These are phyloP conservation scores for Tetraneura akinire DNA, from an alignment of 1,140 invertebrate species.

Conservation along the genomic window DNA sequence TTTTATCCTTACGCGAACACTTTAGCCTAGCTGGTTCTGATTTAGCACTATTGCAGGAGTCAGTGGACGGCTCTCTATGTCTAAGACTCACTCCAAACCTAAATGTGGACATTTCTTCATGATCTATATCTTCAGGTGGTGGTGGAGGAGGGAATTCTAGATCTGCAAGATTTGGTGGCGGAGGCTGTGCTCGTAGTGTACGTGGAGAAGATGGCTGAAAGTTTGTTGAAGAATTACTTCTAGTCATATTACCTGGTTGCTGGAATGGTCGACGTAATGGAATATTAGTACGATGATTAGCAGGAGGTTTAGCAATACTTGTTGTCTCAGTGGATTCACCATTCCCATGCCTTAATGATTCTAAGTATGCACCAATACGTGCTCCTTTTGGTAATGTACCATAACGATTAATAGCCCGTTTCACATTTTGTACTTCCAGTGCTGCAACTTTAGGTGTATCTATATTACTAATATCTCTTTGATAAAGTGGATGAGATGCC, in stretches of 20 bases:
- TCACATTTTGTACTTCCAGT: slow-evolving; percentile 94
- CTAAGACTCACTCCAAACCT: slow-evolving; percentile 72
- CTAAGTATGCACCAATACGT: slow-evolving; percentile 91
- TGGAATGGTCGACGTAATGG: slow-evolving; percentile 58
- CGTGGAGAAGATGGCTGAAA: slow-evolving; percentile 62
- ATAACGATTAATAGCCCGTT: slow-evolving; percentile 93
- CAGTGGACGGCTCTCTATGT: slow-evolving; percentile 67
- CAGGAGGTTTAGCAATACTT: slow-evolving; percentile 57
- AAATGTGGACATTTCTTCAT: slow-evolving; percentile 68
- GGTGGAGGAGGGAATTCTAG: slow-evolving; percentile 84
- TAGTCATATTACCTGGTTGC: slow-evolving; percentile 74
- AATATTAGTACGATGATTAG: slow-evolving; percentile 57
- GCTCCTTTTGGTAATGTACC: slow-evolving; percentile 94
- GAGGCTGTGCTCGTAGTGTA: slow-evolving; percentile 61
- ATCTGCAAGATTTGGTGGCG: slow-evolving; percentile 72
- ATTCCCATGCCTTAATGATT: slow-evolving; percentile 82
- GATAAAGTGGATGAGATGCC: slow-evolving; percentile 41
- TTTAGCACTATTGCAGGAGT: slow-evolving; percentile 63
- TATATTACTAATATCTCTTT: slow-evolving; percentile 60
- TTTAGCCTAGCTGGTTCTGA: slow-evolving; percentile 55
- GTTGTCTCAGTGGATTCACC: slow-evolving; percentile 52
- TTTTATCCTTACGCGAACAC: slow-evolving; percentile 21
- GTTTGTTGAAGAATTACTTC: slow-evolving; percentile 80
- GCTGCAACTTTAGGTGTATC: slow-evolving; percentile 71
- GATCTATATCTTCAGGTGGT: slow-evolving; percentile 63